Evolutionary conservation across 1,140 invertebrate species (phyloP).

Genomic region (Zaprionus inermis): DNA sequence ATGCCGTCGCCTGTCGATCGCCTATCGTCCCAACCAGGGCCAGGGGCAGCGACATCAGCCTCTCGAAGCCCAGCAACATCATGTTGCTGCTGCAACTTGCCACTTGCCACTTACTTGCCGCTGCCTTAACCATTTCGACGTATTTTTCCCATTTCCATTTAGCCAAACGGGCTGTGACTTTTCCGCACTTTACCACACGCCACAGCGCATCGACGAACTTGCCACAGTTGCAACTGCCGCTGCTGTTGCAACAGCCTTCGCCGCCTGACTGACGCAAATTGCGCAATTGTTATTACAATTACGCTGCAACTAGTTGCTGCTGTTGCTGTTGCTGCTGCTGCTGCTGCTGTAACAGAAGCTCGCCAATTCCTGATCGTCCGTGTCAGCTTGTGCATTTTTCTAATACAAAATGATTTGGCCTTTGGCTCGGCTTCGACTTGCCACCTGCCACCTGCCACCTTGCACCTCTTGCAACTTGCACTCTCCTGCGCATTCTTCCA

Average conservation of each 20-base stretch:
- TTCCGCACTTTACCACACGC: constrained; percentile 72
- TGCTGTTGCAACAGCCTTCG: too few species aligned
- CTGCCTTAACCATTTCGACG: background rate
- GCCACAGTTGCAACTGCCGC: constrained; percentile 25
- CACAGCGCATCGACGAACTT: constrained; percentile 34
- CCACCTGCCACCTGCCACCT: background rate
- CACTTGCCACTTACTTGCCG: constrained; percentile 44
- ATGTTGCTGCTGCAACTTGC: background rate
- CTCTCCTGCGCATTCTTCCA: constrained; percentile 30
- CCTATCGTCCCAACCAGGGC: constrained; percentile 29
- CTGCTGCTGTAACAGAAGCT: constrained; percentile 7
- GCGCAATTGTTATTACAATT: constrained; percentile 82
- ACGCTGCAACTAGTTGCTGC: constrained; percentile 63
- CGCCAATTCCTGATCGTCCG: constrained; percentile 11
- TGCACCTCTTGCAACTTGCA: background rate
- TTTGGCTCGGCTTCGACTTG: constrained; percentile 25
- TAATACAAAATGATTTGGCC: constrained; percentile 73
- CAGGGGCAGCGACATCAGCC: too few species aligned
- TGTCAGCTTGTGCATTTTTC: constrained; percentile 59
- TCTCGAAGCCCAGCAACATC: background rate
- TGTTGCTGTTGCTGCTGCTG: constrained; percentile 16
- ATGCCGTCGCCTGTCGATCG: constrained; percentile 76
- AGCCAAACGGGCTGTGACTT: constrained; percentile 56
- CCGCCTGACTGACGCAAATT: constrained; percentile 74
- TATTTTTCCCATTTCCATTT: constrained; percentile 52